These are phyloP conservation scores for Siniperca undulata DNA, from an alignment of 2,797 vertebrate genomes.

Conservation along the genomic window DNA sequence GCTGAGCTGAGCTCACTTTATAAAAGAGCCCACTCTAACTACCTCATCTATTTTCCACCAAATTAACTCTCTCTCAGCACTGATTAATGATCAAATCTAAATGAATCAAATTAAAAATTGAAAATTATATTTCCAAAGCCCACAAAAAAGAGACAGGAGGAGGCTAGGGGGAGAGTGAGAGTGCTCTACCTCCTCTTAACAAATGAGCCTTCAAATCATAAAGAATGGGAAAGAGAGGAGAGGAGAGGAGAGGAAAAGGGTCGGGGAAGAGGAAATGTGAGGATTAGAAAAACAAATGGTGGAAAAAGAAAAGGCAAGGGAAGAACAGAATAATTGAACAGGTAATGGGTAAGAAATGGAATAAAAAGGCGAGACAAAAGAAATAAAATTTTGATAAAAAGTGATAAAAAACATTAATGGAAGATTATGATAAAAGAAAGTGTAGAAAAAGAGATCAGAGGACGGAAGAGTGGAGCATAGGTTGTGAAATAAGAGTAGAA, in stretches of 20 bases:
- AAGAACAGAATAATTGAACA: slow-evolving; percentile 50
- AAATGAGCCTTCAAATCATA: slow-evolving; percentile 99
- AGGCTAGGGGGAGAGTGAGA: slow-evolving; percentile 89
- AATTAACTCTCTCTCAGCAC: slow-evolving; percentile 99
- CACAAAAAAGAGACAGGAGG: slow-evolving; percentile 88
- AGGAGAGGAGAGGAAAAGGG: slow-evolving; percentile 77
- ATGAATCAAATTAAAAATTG: slow-evolving; percentile 99
- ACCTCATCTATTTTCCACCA: slow-evolving; percentile 99
- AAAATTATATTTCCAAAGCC: slow-evolving; percentile 99
- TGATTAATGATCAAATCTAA: slow-evolving; percentile 99
- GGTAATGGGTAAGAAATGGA: slow-evolving; percentile 51
- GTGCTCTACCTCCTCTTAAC: slow-evolving; percentile 92
- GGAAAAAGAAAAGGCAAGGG: slow-evolving; percentile 31
- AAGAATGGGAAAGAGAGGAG: slow-evolving; percentile 91
- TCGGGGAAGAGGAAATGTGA: slow-evolving; percentile 77
- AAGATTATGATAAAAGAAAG: slow-evolving; percentile 34
- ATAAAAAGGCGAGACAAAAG: slow-evolving; percentile 45
- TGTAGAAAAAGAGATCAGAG: background rate
- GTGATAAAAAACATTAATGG: slow-evolving; percentile 29
- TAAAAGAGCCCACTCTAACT: slow-evolving; percentile 95
- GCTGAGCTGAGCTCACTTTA: slow-evolving; percentile 88
- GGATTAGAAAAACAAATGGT: slow-evolving; percentile 36
- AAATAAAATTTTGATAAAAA: slow-evolving; percentile 44
- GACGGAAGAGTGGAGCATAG: slow-evolving; percentile 2
- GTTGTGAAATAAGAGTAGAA: slow-evolving; percentile 35